Evolutionary conservation across 92 coral and sea anemone species (phyloP), one percentile per base, ranked within the genome.

Genomic region (Metridium senile): DNA sequence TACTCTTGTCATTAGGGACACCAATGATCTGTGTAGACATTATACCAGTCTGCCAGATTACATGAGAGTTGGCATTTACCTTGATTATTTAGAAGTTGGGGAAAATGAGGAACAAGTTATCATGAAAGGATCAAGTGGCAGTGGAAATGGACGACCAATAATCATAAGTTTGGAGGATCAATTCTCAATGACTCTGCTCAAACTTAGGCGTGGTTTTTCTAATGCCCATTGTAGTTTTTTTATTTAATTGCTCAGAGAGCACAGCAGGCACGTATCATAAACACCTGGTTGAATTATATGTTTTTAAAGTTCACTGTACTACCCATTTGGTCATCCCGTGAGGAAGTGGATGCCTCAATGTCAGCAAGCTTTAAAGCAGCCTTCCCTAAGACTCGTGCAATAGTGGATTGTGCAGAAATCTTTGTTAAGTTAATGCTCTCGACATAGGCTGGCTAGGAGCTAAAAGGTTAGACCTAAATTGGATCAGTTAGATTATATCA

Each of bases 221-320:
- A 82, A 74, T 58, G 64, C 49, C 28, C 86, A 82, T 57, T 75
- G 64, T 66, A n/a, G 86, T 62, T 56, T 73, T 72, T 72, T 66
- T 81, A 1, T 81, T 81, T 35, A 62, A 74, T 11, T 74, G 86
- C 73, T 47, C 58, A 39, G 86, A 74, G 57, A 82, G 86, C 63
- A 82, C 86, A 74, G 76, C 68, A 27, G 47, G 80, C 33, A n/a
- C n/a, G n/a, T n/a, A n/a, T n/a, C n/a, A n/a, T n/a, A n/a, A n/a
- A 78, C 33, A 82, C 75, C 51, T 87, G 91, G 91, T 30, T 87
- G 9, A 85, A 85, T 52, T 85, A 51, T 66, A 27, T 85, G 66
- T 85, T 54, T 54, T 79, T 81, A 34, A 73, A 65, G 63, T 71
- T 82, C 77, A 49, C 87, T 64, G 67, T 63, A 26, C 63, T 62